Base-by-base conservation (phyloP, 1,140 invertebrate genomes). In the Delia radicum region DNA sequence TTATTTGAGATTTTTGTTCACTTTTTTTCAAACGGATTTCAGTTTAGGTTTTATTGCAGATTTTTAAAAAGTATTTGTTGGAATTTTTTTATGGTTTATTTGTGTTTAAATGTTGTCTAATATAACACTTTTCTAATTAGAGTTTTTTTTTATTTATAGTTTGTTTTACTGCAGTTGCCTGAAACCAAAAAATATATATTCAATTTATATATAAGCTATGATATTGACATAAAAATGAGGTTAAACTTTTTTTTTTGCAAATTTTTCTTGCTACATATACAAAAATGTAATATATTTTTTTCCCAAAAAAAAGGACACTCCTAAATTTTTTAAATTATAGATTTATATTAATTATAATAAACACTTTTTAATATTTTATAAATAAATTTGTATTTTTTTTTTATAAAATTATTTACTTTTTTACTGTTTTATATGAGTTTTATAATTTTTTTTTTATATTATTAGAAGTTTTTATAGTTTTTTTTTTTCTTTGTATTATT, bases 231-330 rank as follows among this genome's bases (percentile, higher is more conserved):
- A 8, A 6, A 55, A 55, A 69, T 69, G 29, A 69, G 65, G 65
- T 69, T 69, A 69, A 69, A 33, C 65, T 33, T 69, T 65, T 69
- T 69, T 37, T n/a, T n/a, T n/a, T n/a, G n/a, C 29, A 18, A 15
- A 67, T n/a, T 67, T 29, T 69, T 26, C 26, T 33, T 21, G 7
- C 5, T 1, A 69, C 65, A 69, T 29, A 69, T 21, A 69, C 63
- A 13, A 29, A 28, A 26, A 65, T 28, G 29, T 13, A 42, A 65
- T 65, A 65, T 63, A 63, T 65, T 7, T 65, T 65, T 69, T 69
- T 33, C 10, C 18, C n/a, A 13, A 31, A n/a, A 37, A 55, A 69
- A 69, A 28, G 12, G 37, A 42, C 37, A 42, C 37, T 42, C 37
- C 37, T 42, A 42, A 42, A 15, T 0, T 15, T 42, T 42, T 10